Conservation (phyloP, 2,113 vertebrate genomes). For the Butorides virescens region DNA sequence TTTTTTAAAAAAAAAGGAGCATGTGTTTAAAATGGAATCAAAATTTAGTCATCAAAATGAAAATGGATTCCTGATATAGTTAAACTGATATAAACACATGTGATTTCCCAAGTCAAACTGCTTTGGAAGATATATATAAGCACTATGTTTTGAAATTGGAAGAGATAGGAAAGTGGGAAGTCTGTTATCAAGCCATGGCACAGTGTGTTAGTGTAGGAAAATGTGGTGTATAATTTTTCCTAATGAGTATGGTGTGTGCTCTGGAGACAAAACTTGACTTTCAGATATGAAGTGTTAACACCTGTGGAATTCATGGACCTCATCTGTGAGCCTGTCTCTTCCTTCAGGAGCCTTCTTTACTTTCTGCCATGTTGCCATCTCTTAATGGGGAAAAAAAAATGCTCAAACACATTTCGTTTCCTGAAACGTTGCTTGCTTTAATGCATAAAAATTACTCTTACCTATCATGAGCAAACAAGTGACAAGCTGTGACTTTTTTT, state of each 20-base stretch:
- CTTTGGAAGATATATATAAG: not conserved
- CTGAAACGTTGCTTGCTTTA: not conserved
- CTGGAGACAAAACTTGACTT: not conserved
- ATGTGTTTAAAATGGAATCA: not conserved
- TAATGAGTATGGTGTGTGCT: not conserved
- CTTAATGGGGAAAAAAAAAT: not conserved
- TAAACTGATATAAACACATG: not conserved
- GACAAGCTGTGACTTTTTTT: not conserved
- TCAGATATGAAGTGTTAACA: not conserved
- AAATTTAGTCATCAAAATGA: not conserved
- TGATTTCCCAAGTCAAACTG: not conserved
- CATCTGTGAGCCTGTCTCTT: not conserved
- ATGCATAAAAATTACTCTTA: not conserved
- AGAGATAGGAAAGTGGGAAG: not conserved
- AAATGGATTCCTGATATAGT: not conserved
- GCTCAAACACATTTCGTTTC: fast-evolving
- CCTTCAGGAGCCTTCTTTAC: not conserved
- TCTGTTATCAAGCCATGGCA: not conserved
- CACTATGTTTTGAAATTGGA: not conserved
- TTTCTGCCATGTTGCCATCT: not conserved
- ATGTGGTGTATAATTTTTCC: not conserved
- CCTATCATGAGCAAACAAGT: not conserved
- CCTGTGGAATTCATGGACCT: not conserved
- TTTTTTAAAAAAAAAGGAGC: not conserved
- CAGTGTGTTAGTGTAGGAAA: not conserved